These are phyloP conservation scores for Gopherus flavomarginatus DNA, from an alignment of 2,113 vertebrate species.

Conservation along the genomic window DNA sequence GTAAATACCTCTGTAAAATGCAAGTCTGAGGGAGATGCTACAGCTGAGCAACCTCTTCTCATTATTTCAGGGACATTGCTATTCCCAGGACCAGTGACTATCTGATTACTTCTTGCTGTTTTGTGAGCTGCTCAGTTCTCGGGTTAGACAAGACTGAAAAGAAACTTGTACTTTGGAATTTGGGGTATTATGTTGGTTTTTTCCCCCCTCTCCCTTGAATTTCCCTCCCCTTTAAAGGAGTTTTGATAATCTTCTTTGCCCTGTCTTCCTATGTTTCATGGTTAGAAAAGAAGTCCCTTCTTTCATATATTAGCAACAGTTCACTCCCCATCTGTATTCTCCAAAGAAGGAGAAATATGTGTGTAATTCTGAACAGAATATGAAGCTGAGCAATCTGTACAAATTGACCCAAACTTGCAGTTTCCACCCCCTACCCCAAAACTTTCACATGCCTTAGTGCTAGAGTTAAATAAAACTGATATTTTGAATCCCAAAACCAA, in stretches of 20 bases:
- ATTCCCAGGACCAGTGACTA: slow-evolving; percentile 16
- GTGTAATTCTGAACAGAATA: not conserved
- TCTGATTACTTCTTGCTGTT: slow-evolving; percentile 20
- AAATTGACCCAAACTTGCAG: not conserved
- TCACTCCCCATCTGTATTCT: not conserved
- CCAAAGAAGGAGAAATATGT: not conserved
- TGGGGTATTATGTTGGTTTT: not conserved
- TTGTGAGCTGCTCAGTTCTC: not conserved
- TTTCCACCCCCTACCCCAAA: not conserved
- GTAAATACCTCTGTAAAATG: slow-evolving; percentile 54
- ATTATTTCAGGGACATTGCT: slow-evolving; percentile 47
- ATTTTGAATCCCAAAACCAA: not conserved
- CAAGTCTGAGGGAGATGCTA: slow-evolving; percentile 14
- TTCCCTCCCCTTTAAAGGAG: accelerated
- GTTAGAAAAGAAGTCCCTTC: not conserved
- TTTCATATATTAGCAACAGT: not conserved
- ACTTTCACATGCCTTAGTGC: not conserved
- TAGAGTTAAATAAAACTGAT: not conserved
- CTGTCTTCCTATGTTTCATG: not conserved
- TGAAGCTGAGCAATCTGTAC: not conserved
- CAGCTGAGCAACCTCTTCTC: slow-evolving; percentile 15
- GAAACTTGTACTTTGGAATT: not conserved
- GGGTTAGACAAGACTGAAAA: not conserved
- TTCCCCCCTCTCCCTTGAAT: not conserved
- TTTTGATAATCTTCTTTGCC: not conserved